Evolutionary conservation across 2,888 invertebrate species (phyloP).

Genomic region (Sarcophaga carnaria): DNA sequence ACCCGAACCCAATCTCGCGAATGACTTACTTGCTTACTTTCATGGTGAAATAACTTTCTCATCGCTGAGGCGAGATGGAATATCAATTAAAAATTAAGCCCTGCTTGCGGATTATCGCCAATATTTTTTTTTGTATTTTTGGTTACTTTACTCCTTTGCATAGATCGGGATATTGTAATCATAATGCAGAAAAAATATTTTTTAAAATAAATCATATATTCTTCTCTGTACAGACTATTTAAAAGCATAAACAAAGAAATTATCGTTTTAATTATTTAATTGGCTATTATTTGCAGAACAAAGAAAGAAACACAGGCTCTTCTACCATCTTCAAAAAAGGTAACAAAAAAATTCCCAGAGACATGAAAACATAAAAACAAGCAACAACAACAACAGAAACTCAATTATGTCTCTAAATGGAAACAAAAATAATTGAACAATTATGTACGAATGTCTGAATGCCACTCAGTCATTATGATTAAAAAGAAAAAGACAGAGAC

Average conservation of each 20-base stretch:
- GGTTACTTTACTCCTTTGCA: too few relatives aligned
- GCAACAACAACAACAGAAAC: slow-evolving; percentile 35
- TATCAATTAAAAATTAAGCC: too few relatives aligned
- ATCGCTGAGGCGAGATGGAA: too few relatives aligned
- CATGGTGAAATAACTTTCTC: too few relatives aligned
- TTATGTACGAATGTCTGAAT: slow-evolving; percentile 79
- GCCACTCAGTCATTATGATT: slow-evolving; percentile 79
- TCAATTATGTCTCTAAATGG: slow-evolving; percentile 41
- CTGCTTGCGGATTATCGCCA: too few relatives aligned
- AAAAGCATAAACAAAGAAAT: slow-evolving; percentile 37
- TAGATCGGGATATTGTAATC: too few relatives aligned
- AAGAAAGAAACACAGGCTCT: not conserved
- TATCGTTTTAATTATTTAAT: slow-evolving; percentile 63
- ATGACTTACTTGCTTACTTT: too few relatives aligned
- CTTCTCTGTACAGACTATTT: slow-evolving; percentile 23
- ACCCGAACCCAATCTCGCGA: too few relatives aligned
- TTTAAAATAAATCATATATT: too few relatives aligned
- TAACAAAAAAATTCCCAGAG: not conserved
- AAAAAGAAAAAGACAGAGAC: slow-evolving; percentile 65
- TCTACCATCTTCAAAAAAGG: not conserved
- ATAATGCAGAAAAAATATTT: too few relatives aligned
- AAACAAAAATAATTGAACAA: slow-evolving; percentile 79
- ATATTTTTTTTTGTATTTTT: too few relatives aligned
- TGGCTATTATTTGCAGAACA: slow-evolving; percentile 60
- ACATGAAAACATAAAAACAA: not conserved